Evolutionary conservation across 2,888 invertebrate genomes (phyloP), one percentile per base, ranked within the genome.

Genomic region (Apamea epomidion): DNA sequence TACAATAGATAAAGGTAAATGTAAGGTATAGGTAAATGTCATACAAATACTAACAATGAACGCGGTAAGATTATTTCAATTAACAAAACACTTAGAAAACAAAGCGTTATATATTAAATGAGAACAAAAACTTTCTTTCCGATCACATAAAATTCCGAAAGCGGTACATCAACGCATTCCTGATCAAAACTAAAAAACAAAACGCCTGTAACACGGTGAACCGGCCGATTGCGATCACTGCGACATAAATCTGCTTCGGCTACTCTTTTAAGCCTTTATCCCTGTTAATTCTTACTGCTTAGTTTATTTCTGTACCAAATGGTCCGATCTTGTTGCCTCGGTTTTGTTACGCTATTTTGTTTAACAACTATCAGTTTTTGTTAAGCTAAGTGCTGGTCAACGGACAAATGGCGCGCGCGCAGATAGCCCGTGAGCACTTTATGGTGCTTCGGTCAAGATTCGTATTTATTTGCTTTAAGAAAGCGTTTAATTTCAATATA

Each of bases 221-320:
- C 94, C 94, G 95, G 92, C 92, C 95, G 96, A 96, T 96, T 95
- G 95, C 95, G 95, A 97, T 96, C 96, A 93, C 94, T 93, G 94
- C 95, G 94, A 95, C 97, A 97, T 97, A 97, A 97, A 97, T 97
- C 96, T 95, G 94, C 94, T 94, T 95, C 96, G 96, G 97, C 97
- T 97, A 97, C 97, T 96, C 96, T 96, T 96, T 95, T 95, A 96
- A 97, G 95, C 96, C 95, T 96, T 97, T 96, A 96, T 95, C 96
- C 95, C 95, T 96, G 96, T 97, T 97, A 96, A 96, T 96, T 96
- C 97, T 96, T 96, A 95, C 96, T 96, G 96, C 96, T 97, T 96
- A 96, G 96, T 97, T 97, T 97, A 97, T 97, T 95, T 95, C 94
- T 95, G 94, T 93, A 93, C 95, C 94, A 93, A 95, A 95, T 95